phyloP scores from a whole-genome alignment of 2,113 vertebrate genomes.

The Myiopsitta monachus region DNA sequence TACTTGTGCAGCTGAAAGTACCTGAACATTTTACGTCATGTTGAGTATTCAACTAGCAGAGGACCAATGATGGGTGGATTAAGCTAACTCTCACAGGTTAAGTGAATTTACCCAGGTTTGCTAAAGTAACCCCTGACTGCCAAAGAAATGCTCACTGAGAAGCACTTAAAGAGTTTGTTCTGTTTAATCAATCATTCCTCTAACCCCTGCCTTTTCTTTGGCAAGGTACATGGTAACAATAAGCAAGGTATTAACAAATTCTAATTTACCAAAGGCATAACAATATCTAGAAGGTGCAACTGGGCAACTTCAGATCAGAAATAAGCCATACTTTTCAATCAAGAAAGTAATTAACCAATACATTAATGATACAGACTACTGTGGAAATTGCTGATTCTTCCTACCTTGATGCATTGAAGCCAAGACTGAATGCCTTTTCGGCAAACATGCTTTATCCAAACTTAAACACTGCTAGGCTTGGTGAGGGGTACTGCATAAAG shows the following conservation, averaged over 20 bases:
- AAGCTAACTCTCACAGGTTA: background rate
- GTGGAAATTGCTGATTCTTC: background rate
- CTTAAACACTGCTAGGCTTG: background rate
- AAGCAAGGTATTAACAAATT: background rate
- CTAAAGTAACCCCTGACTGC: background rate
- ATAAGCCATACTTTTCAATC: background rate
- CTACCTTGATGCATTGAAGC: background rate
- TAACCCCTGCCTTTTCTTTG: background rate
- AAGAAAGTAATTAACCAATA: background rate
- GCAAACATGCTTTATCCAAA: conserved; percentile 12
- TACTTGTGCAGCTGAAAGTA: background rate
- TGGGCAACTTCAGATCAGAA: background rate
- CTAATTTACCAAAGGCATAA: background rate
- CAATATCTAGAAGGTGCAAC: background rate
- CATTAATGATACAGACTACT: background rate
- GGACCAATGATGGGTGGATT: background rate
- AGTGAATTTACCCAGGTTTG: background rate
- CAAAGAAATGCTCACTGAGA: background rate
- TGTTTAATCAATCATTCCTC: background rate
- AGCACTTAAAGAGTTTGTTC: background rate
- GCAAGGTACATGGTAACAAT: background rate
- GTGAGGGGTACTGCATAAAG: conserved; percentile 4
- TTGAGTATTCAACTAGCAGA: background rate
- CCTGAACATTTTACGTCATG: background rate
- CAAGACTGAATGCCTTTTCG: conserved; percentile 21